These are phyloP conservation scores for Caenorhabditis sinica DNA, from an alignment of 2,888 invertebrate species.

Conservation along the genomic window DNA sequence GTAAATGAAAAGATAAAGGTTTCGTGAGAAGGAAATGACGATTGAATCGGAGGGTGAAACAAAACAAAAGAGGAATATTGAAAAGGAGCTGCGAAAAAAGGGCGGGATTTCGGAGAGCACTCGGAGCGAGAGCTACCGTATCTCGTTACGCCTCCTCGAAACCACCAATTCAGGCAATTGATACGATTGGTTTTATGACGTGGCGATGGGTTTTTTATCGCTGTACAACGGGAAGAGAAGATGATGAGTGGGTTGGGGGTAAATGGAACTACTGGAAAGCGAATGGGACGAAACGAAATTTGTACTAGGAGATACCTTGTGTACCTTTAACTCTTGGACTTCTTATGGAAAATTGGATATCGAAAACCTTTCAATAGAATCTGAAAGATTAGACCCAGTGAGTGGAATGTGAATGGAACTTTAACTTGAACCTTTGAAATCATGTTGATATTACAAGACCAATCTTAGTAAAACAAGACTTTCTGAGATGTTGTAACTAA, in stretches of 20 bases:
- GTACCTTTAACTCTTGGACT: too few relatives aligned
- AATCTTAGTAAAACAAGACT: too few relatives aligned
- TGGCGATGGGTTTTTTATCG: constrained; percentile 18
- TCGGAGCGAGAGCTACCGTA: constrained; percentile 15
- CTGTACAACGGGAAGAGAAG: constrained; percentile 27
- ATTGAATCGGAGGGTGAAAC: not conserved
- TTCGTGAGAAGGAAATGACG: constrained; percentile 1
- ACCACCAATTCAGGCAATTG: constrained; percentile 24
- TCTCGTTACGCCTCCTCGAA: constrained; percentile 26
- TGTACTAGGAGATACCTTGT: too few relatives aligned
- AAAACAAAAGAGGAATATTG: constrained; percentile 10
- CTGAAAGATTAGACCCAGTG: too few relatives aligned
- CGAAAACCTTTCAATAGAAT: too few relatives aligned
- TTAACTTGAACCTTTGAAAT: too few relatives aligned
- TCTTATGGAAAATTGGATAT: too few relatives aligned
- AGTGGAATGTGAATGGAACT: too few relatives aligned
- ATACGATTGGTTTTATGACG: constrained; percentile 25
- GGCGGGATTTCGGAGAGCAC: constrained; percentile 32
- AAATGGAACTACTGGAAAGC: not conserved
- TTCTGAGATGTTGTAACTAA: too few relatives aligned
- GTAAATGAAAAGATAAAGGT: constrained; percentile 1
- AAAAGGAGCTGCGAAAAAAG: not conserved
- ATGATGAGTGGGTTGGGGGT: constrained; percentile 4
- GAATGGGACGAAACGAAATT: not conserved
- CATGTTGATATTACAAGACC: too few relatives aligned